Conservation (phyloP, 2,888 invertebrate species). For the Cephus spinipes region DNA sequence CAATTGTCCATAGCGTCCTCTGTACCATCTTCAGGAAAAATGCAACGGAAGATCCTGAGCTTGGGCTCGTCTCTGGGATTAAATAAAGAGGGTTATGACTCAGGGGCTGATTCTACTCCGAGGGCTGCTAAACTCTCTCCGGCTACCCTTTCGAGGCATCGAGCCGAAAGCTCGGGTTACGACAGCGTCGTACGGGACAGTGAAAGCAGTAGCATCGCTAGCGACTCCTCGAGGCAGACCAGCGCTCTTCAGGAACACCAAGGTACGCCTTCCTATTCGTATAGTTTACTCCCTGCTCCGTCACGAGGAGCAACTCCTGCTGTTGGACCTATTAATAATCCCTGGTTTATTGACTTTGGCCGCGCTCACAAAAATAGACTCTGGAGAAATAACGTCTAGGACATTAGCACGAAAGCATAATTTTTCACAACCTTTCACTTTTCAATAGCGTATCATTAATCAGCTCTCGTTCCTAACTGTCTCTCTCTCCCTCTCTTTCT, state of each 20-base stretch:
- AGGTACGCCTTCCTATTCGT: slow-evolving; percentile 41
- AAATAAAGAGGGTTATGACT: slow-evolving; percentile 83
- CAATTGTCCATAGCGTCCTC: slow-evolving; percentile 68
- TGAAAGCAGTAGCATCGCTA: slow-evolving; percentile 89
- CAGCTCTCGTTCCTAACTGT: slow-evolving; percentile 15
- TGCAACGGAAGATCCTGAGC: slow-evolving; percentile 73
- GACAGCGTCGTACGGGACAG: slow-evolving; percentile 91
- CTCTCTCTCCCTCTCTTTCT: too few relatives aligned
- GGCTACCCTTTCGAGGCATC: slow-evolving; percentile 77
- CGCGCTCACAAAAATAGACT: slow-evolving; percentile 5
- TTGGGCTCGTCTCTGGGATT: slow-evolving; percentile 75
- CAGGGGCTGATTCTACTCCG: slow-evolving; percentile 86
- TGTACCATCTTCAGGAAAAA: slow-evolving; percentile 74
- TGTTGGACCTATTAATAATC: slow-evolving; percentile 21
- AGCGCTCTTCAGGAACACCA: slow-evolving; percentile 65
- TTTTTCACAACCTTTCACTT: slow-evolving; percentile 39
- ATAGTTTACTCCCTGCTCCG: background rate
- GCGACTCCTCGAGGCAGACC: slow-evolving; percentile 71
- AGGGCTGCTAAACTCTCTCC: slow-evolving; percentile 85
- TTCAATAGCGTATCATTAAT: slow-evolving; percentile 42
- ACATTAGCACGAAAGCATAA: slow-evolving; percentile 21
- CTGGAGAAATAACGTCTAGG: background rate
- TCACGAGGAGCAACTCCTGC: background rate
- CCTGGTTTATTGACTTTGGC: slow-evolving; percentile 25
- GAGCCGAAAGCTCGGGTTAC: slow-evolving; percentile 88